Evolutionary conservation across 2,797 vertebrate species (phyloP).

Genomic region (Sebastes matsubarae): DNA sequence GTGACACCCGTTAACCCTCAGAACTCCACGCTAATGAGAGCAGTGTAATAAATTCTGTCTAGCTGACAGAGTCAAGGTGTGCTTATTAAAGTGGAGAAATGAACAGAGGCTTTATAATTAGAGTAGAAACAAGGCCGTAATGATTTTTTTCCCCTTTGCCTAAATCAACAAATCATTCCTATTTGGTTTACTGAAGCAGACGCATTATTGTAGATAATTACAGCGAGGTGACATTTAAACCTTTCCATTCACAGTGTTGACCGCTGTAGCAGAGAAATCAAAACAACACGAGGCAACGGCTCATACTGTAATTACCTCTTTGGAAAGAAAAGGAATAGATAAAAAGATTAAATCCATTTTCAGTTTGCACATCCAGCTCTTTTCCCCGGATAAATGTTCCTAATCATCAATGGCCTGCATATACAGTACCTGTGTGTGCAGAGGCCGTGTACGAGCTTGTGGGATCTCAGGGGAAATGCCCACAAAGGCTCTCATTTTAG

Average conservation of each 20-base stretch:
- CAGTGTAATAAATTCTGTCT: conserved; percentile 45
- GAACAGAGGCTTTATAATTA: conserved; percentile 53
- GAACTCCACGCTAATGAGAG: conserved; percentile 57
- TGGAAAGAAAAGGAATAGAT: conserved; percentile 26
- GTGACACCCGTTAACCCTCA: conserved; percentile 72
- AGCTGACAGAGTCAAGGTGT: conserved; percentile 45
- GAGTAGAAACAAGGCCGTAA: conserved; percentile 33
- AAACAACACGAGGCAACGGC: neutral
- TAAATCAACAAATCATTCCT: conserved; percentile 48
- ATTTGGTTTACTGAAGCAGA: conserved; percentile 25
- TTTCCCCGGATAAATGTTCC: conserved; percentile 18
- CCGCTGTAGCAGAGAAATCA: neutral
- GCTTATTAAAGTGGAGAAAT: conserved; percentile 52
- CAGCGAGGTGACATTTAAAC: conserved; percentile 33
- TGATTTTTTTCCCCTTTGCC: neutral
- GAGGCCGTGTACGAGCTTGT: conserved; percentile 22
- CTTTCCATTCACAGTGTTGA: conserved; percentile 9
- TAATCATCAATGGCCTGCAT: conserved; percentile 23
- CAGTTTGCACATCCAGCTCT: neutral
- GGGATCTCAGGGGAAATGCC: conserved; percentile 44
- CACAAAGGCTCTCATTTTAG: conserved; percentile 66
- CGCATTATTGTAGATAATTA: conserved; percentile 39
- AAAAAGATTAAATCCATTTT: conserved; percentile 26
- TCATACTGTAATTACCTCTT: conserved; percentile 29
- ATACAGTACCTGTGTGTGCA: conserved; percentile 26